Evolutionary conservation across 1,140 invertebrate species (phyloP), one percentile per base, ranked within the genome.

Genomic region (Drosophila bipectinata): DNA sequence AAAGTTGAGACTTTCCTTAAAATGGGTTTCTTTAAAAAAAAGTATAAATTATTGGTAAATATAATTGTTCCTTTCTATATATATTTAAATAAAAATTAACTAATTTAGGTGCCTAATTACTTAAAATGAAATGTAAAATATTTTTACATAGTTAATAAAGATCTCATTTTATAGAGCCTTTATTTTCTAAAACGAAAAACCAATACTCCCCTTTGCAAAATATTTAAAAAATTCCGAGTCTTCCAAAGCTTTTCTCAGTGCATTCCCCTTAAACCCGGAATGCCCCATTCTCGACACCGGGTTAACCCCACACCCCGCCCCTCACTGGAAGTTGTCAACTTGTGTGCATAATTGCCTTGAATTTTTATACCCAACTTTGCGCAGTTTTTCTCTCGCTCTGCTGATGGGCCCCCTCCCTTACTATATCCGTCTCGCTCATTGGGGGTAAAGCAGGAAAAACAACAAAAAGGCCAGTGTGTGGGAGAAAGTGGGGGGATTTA

Each of bases 271-370:
- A 28, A 10, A 15, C 10, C 54, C 10, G 14, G 10, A n/a, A 49
- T 9, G n/a, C 37, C 15, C 32, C n/a, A 21, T 3, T 15, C 32
- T 10, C 32, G 34, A 49, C 51, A n/a, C 37, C 14, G 32, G 39
- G 30, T 24, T 14, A 28, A n/a, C 34, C 37, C 45, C 32, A 30
- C 3, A 9, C 10, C 34, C 5, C 15, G 34, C 45, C 51, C 14
- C 52, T 32, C 52, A 55, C 76, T 87, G 75, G 79, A 88, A 87
- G 82, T 82, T 88, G 83, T 87, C 82, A 88, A 87, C 78, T 87
- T 72, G 85, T 88, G 75, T 87, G 82, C 83, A 87, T 88, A 87
- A 87, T 87, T 87, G 83, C 78, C 75, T 72, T 79, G 83, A 61
- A 88, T 78, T 78, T 87, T 71, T 83, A 62, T 83, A 75, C 49